A percentile compares a stretch with the other conserved stretches of the same genome.
phyloP scores from a whole-genome alignment of 2,888 invertebrate species.

The Nesidiocoris tenuis region DNA sequence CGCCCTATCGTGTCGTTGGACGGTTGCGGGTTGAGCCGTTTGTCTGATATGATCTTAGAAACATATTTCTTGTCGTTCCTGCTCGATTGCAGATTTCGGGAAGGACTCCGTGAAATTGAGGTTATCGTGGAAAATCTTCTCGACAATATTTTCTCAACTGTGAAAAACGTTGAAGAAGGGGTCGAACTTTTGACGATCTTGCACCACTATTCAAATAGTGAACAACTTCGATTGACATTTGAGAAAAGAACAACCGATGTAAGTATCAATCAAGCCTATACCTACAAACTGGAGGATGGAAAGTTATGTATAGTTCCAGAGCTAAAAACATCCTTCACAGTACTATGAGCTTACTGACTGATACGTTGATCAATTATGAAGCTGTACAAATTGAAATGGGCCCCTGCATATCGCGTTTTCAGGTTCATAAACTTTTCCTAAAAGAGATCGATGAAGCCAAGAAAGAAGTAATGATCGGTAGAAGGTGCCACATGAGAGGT shows the following conservation, averaged over 20 bases:
- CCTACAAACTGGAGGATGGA: too few relatives aligned
- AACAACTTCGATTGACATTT: conserved; percentile 68
- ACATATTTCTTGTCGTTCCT: too few relatives aligned
- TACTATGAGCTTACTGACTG: too few relatives aligned
- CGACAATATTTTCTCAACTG: conserved; percentile 72
- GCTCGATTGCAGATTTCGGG: conserved; percentile 57
- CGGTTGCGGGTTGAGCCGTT: too few relatives aligned
- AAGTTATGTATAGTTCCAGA: too few relatives aligned
- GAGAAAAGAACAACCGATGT: conserved; percentile 67
- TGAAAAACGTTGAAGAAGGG: conserved; percentile 78
- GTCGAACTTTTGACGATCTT: conserved; percentile 74
- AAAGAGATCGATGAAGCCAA: conserved; percentile 73
- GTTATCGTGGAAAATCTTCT: conserved; percentile 81
- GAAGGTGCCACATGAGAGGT: conserved; percentile 64
- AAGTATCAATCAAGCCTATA: too few relatives aligned
- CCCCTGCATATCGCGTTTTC: too few relatives aligned
- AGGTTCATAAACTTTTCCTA: conserved; percentile 75
- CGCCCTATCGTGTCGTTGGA: too few relatives aligned
- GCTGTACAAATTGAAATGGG: too few relatives aligned
- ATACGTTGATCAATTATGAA: too few relatives aligned
- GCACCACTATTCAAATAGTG: conserved; percentile 73
- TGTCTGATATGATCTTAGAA: too few relatives aligned
- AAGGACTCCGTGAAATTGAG: conserved; percentile 60
- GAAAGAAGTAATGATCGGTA: conserved; percentile 65
- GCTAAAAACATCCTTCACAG: too few relatives aligned